Evolutionary conservation across 2,888 invertebrate species (phyloP), one percentile per base, ranked within the genome.

Genomic region (Ophion ellenae): DNA sequence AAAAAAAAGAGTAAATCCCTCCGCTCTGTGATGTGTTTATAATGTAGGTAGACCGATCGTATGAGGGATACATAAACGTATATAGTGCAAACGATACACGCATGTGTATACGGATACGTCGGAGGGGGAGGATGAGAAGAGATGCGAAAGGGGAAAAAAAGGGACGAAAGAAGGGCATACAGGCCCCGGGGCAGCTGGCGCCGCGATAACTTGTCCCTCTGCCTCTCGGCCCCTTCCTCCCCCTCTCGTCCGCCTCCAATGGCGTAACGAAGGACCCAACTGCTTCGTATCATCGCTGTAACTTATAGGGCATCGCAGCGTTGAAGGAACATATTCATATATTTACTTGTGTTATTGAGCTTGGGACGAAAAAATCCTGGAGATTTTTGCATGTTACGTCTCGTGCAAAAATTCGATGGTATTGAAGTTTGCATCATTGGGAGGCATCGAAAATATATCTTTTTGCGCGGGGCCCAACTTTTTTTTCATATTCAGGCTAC

Each of bases 101-200:
- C 40, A 32, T 47, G 69, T 20, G 53, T 67, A 40, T 45, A 57
- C 71, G 75, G 74, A 40, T 78, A 57, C 75, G 64, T 24, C 57
- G 24, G 67, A 17, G 47, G 70, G 17, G 82, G 66, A 40, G 80
- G 63, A 73, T 67, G 69, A 74, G 53, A 75, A 74, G 63, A 59
- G 36, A 24, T 45, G 17, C n/a, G 40, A 59, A 14, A 59, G 66
- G 57, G 67, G 40, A 74, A 63, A 77, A 77, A 80, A 82, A 79
- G 73, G 67, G 76, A 73, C 59, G 83, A 79, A 73, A 77, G 71
- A 76, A 76, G 82, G 63, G 76, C 64, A 79, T 85, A 82, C 84
- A 78, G 86, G 83, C 84, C 83, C 77, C 81, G 87, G 86, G 87
- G 81, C 87, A 87, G 87, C 87, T 87, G 86, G 86, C 87, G 86